Evolutionary conservation across 2,888 invertebrate species (phyloP).

Genomic region (Leucoma salicis): DNA sequence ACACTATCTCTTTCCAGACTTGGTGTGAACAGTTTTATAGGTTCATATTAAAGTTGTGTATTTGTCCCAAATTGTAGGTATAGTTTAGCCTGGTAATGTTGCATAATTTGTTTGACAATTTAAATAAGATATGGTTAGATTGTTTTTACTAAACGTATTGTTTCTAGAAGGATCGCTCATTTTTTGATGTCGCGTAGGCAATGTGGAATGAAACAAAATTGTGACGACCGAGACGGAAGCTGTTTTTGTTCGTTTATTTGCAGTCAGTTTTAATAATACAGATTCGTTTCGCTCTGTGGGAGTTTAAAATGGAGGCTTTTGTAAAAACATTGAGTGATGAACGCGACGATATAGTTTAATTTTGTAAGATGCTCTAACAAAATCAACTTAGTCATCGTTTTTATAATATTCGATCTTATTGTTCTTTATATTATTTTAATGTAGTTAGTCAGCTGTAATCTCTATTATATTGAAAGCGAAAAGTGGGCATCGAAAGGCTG

Average conservation of each 20-base stretch:
- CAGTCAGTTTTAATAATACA: constrained; percentile 36
- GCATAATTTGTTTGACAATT: no score
- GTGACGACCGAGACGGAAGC: constrained; percentile 32
- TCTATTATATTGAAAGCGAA: no score
- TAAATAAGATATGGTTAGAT: not conserved
- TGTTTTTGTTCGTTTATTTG: constrained; percentile 42
- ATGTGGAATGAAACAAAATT: constrained; percentile 12
- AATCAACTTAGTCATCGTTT: no score
- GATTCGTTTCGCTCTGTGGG: constrained; percentile 39
- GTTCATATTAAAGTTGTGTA: no score
- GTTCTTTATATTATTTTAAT: no score
- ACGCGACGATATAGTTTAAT: constrained; percentile 20
- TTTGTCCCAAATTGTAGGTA: no score
- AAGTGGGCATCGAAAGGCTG: no score
- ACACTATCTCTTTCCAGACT: no score
- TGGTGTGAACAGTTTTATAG: no score
- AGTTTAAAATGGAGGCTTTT: constrained; percentile 21
- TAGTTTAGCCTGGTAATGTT: no score
- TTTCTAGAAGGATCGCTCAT: constrained; percentile 12
- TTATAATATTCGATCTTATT: no score
- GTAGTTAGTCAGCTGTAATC: no score
- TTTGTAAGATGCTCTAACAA: constrained; percentile 16
- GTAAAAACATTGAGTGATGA: constrained; percentile 13
- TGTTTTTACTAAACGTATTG: not conserved
- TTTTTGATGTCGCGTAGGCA: constrained; percentile 14